Percentiles rank a stretch among this genome's conserved stretches.
phyloP scores from a whole-genome alignment of 2,113 vertebrate species.

The Macaca fascicularis region DNA sequence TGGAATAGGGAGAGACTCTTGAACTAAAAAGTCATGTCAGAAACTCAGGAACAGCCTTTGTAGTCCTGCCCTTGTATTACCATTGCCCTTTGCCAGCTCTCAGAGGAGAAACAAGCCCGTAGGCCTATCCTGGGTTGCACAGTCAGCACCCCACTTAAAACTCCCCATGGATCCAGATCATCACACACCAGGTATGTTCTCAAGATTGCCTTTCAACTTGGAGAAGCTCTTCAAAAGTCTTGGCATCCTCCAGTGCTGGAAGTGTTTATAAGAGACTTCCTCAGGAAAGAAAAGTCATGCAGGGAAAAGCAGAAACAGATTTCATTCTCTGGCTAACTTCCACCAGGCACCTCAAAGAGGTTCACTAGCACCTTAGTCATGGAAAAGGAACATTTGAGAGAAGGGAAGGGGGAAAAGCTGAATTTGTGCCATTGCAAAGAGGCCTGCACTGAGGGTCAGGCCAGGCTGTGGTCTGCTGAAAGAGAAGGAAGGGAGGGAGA shows the following conservation, averaged over 20 bases:
- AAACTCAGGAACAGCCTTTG: background rate
- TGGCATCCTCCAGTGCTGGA: background rate
- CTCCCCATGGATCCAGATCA: background rate
- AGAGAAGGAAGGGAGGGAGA: background rate
- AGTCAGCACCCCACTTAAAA: background rate
- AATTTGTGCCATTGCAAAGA: background rate
- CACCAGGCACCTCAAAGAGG: background rate
- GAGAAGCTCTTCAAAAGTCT: conserved; percentile 5
- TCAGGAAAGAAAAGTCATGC: conserved; percentile 50
- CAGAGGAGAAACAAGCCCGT: background rate
- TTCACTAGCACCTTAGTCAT: background rate
- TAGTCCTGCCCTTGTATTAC: background rate
- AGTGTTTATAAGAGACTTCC: conserved; percentile 61
- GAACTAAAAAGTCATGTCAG: background rate
- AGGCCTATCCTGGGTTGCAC: background rate
- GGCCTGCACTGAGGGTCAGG: background rate
- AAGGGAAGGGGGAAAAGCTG: background rate
- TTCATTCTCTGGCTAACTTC: conserved; percentile 20
- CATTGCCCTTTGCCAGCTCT: background rate
- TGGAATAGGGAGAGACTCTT: background rate
- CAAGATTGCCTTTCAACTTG: background rate
- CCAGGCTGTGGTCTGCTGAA: background rate
- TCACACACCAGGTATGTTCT: background rate
- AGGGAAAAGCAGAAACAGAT: conserved; percentile 56
- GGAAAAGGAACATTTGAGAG: conserved; percentile 12